Evolutionary conservation across 2,113 vertebrate genomes (phyloP).

Genomic region (Misgurnus mizolepis): DNA sequence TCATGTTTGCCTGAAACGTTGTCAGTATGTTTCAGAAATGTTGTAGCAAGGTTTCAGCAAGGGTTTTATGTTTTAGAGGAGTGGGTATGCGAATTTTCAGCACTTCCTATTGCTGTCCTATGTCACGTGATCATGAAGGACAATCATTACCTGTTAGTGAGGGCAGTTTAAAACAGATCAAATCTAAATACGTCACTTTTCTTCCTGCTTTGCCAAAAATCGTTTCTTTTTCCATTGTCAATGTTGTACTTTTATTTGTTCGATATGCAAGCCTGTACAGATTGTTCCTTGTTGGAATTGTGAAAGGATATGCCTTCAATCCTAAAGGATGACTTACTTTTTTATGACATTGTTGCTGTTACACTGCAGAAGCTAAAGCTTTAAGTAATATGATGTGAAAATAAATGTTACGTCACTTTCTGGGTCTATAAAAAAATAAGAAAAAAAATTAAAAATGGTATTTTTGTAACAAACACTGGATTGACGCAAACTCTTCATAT

Average conservation of each 20-base stretch:
- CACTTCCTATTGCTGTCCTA: slow-evolving; percentile 74
- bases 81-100: slow-evolving; percentile 66
- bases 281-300: slow-evolving; percentile 71
- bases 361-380: slow-evolving; percentile 81
- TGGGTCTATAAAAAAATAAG: slow-evolving; percentile 73
- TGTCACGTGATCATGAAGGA: slow-evolving; percentile 79
- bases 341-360: slow-evolving; percentile 73
- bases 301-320: slow-evolving; percentile 70
- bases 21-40: slow-evolving; percentile 36
- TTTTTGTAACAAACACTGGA: slow-evolving; percentile 82
- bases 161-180: slow-evolving; percentile 70
- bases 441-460: slow-evolving; percentile 65
- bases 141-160: slow-evolving; percentile 78
- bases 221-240: slow-evolving; percentile 62
- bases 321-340: slow-evolving; percentile 68
- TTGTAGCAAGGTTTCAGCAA: slow-evolving; percentile 68
- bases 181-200: slow-evolving; percentile 77
- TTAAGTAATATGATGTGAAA: slow-evolving; percentile 79
- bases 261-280: slow-evolving; percentile 73
- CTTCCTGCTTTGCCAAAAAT: slow-evolving; percentile 81
- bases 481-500: slow-evolving; percentile 67
- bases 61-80: slow-evolving; percentile 56
- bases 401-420: slow-evolving; percentile 69
- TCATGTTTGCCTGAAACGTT: slow-evolving; percentile 41
- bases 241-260: slow-evolving; percentile 65